Base-by-base conservation (phyloP, 2,113 vertebrate species). In the Excalfactoria chinensis region DNA sequence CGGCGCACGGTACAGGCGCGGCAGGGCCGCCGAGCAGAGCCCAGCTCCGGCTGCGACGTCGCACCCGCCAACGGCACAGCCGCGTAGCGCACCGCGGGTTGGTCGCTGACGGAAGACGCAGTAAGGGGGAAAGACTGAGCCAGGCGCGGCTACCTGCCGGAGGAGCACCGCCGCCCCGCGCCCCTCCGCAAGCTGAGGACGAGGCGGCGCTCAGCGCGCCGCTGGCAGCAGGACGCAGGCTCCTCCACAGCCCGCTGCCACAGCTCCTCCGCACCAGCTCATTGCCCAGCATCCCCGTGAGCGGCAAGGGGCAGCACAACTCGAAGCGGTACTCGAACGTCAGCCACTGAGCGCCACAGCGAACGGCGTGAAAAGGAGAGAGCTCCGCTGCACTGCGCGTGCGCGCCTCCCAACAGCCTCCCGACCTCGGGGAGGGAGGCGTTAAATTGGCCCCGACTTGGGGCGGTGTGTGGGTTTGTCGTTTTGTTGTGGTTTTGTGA, bases 381-480 rank as follows among this genome's bases (percentile, higher is more conserved):
- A 60, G 2, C 1, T 2, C 0, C 0, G 0, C 15, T 2, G 0
- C n/a, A n/a, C 4, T 0, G 16, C 90, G 85, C 92, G 82, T 0
- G 74, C 85, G 51, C 77, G 1, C 0, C n/a, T 1, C 15, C 1
- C 41, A 6, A 1, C 49, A 15, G 1, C 6, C 8, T 3, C 8
- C 25, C 26, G 1, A 49, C 1, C 11, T 10, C 14, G 9, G 6
- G 3, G 3, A 8, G 6, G 3, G 17, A 6, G 25, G 74, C 17
- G 80, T 19, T 22, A 85, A 76, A 76, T 60, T 34, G 32, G 3
- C 68, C 70, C 59, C 75, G 13, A 37, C 9, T 3, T 1, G 23
- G 19, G 9, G 18, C 30, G 2, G 7, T 0, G 62, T 84, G 88
- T 83, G 64, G 14, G 62, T 66, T 1, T 6, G 26, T 25, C 10